Conservation (phyloP, 2,888 invertebrate genomes). For the Trichogramma evanescens region DNA sequence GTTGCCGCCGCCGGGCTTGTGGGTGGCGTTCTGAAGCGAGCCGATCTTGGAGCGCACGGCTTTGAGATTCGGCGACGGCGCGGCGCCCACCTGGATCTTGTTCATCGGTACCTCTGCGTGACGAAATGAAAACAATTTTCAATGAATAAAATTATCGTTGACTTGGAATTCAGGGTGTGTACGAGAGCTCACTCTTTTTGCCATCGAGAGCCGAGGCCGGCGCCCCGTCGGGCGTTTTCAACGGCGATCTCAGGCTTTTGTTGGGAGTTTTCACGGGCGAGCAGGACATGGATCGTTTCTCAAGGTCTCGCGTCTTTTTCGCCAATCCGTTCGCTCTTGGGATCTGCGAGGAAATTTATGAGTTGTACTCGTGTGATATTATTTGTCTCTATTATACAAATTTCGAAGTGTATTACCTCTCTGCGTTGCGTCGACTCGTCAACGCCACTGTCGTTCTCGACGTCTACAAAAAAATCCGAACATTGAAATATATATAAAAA, state of each 20-base stretch:
- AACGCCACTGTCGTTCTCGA: conserved; percentile 76
- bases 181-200: conserved; percentile 64
- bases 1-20: conserved; percentile 83
- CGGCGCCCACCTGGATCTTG: conserved; percentile 84
- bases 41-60: conserved; percentile 88
- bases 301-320: conserved; percentile 51
- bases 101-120: conserved; percentile 80
- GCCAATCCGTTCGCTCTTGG: conserved; percentile 60
- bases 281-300: conserved; percentile 46
- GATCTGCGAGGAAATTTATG: neutral
- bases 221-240: conserved; percentile 67
- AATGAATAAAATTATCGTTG: neutral
- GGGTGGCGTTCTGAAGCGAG: conserved; percentile 80
- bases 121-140: conserved; percentile 6
- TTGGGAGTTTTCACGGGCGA: conserved; percentile 53
- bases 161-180: neutral
- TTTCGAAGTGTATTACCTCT: conserved; percentile 51
- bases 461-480: conserved; percentile 56
- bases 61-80: conserved; percentile 87
- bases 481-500: neutral
- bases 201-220: conserved; percentile 51
- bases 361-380: neutral
- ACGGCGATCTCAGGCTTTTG: conserved; percentile 54
- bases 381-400: neutral
- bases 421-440: conserved; percentile 76